phyloP scores from a whole-genome alignment of 1,140 invertebrate species.

The Rhyacophila brunnea region DNA sequence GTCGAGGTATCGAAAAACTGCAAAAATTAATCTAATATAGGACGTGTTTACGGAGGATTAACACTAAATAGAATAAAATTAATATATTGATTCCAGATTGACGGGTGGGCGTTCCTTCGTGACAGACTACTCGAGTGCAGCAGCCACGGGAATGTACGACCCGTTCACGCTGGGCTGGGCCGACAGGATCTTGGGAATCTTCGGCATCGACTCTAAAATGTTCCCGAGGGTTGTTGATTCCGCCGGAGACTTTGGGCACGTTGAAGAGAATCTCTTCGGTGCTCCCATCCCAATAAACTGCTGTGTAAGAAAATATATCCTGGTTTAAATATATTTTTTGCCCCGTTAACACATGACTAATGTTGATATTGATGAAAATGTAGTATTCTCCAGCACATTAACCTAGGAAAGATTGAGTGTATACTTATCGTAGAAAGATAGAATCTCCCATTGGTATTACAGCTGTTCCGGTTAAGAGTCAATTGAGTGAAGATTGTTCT shows the following conservation, averaged over 20 bases:
- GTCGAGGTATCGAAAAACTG: no score
- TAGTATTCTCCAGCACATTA: no score
- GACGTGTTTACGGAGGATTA: neutral
- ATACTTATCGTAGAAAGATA: no score
- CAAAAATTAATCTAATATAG: conserved; percentile 14
- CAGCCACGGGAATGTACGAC: conserved; percentile 90
- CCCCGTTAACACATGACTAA: no score
- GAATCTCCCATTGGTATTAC: no score
- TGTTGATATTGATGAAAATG: no score
- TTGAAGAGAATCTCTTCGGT: conserved; percentile 69
- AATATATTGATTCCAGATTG: conserved; percentile 32
- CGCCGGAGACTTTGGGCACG: conserved; percentile 71
- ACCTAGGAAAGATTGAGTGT: no score
- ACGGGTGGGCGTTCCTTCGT: conserved; percentile 65
- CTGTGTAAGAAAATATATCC: conserved; percentile 62
- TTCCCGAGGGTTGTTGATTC: conserved; percentile 82
- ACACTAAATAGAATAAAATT: no score
- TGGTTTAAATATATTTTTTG: no score
- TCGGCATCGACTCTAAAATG: conserved; percentile 70
- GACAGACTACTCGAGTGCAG: conserved; percentile 85
- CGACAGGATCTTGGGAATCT: conserved; percentile 64
- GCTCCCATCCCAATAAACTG: conserved; percentile 72
- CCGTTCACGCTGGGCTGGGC: conserved; percentile 86
- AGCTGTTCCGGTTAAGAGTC: no score
- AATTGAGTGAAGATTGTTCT: no score